phyloP scores from a whole-genome alignment of 2,888 invertebrate genomes.

The Platynereis dumerilii region DNA sequence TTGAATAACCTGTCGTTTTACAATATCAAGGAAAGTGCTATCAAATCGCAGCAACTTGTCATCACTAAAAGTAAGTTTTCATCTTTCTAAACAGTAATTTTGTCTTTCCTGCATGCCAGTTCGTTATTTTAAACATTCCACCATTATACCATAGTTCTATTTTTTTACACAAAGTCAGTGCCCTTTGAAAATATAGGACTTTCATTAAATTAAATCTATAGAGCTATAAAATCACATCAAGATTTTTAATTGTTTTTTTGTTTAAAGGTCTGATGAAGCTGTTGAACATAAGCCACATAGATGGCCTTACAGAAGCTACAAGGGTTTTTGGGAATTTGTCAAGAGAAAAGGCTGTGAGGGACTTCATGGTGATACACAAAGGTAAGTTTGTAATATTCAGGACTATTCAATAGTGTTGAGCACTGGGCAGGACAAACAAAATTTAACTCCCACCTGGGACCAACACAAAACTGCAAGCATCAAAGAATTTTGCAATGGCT shows the following conservation, averaged over 20 bases:
- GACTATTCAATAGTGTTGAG: no score
- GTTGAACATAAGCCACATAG: slow-evolving; percentile 62
- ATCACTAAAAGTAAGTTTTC: slow-evolving; percentile 58
- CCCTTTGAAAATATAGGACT: no score
- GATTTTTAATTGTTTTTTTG: no score
- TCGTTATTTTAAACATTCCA: no score
- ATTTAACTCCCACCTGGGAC: no score
- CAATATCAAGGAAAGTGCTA: slow-evolving; percentile 47
- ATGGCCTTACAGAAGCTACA: slow-evolving; percentile 74
- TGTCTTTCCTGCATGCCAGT: not conserved
- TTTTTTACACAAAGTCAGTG: not conserved
- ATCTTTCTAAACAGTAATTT: not conserved
- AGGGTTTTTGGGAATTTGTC: slow-evolving; percentile 85
- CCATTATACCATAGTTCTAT: not conserved
- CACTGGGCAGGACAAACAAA: no score
- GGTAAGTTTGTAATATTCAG: slow-evolving; percentile 57
- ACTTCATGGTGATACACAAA: slow-evolving; percentile 73
- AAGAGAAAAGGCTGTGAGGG: slow-evolving; percentile 72
- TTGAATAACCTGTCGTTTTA: slow-evolving; percentile 81
- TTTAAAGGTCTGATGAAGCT: slow-evolving; percentile 44
- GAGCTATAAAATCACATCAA: no score
- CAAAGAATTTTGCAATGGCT: no score
- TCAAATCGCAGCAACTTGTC: slow-evolving; percentile 52
- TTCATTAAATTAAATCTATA: no score
- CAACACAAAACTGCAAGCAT: no score